phyloP scores from a whole-genome alignment of 2,797 vertebrate genomes.

The Pygocentrus nattereri region DNA sequence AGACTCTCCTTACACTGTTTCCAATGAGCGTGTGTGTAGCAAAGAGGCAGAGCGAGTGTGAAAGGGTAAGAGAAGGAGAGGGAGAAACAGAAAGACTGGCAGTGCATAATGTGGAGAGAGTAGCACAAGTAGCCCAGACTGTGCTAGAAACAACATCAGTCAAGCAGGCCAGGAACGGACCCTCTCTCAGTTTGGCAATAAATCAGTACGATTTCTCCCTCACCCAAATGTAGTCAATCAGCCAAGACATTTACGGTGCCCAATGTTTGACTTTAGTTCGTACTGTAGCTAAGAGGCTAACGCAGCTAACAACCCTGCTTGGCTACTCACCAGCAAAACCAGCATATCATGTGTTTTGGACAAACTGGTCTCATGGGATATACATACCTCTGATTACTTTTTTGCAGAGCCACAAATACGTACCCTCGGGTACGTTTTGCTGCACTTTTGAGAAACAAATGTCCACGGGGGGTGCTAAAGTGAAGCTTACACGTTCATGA shows the following conservation, averaged over 20 bases:
- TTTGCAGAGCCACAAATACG: too few relatives aligned
- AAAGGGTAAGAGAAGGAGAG: slow-evolving; percentile 3
- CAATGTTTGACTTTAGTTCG: neutral
- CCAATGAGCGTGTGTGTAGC: neutral
- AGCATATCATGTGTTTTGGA: too few relatives aligned
- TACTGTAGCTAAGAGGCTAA: neutral
- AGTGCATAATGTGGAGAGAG: neutral
- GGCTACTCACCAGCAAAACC: too few relatives aligned
- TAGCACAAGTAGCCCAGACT: neutral
- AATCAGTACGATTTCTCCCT: neutral
- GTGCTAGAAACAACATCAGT: neutral
- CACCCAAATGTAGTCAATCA: neutral
- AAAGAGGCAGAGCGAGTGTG: neutral
- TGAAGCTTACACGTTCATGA: too few relatives aligned
- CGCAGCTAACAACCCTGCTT: neutral
- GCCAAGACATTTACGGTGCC: neutral
- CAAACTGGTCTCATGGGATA: too few relatives aligned
- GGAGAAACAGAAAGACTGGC: neutral
- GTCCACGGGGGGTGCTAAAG: too few relatives aligned
- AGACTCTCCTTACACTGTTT: neutral
- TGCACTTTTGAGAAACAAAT: too few relatives aligned
- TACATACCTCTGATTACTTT: too few relatives aligned
- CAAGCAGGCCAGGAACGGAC: neutral
- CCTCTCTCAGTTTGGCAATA: neutral
- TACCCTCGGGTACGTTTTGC: too few relatives aligned